phyloP scores from a whole-genome alignment of 2,113 vertebrate genomes.

The cat (Felis catus) region F.catus_Fca126_mat1.0 CM031417.1:39864501-39865000 shows the following conservation, averaged over 20 bases:
- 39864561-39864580: not conserved
- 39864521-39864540: not conserved
- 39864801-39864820: not conserved
- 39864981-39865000: too few species aligned
- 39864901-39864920: too few species aligned
- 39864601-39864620: not conserved
- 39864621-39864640: not conserved
- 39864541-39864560: not conserved
- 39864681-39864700: not conserved
- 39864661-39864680: not conserved
- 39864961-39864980: too few species aligned
- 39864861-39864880: too few species aligned
- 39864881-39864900: too few species aligned
- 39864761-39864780: not conserved
- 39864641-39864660: not conserved
- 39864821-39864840: too few species aligned
- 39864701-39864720: not conserved
- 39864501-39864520: not conserved
- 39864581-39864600: not conserved
- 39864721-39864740: not conserved
- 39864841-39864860: too few species aligned
- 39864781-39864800: conserved; percentile 16
- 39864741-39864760: not conserved
- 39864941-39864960: too few species aligned
- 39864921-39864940: too few species aligned